Conservation (phyloP, 2,888 invertebrate genomes). For the Tineola bisselliella region DNA sequence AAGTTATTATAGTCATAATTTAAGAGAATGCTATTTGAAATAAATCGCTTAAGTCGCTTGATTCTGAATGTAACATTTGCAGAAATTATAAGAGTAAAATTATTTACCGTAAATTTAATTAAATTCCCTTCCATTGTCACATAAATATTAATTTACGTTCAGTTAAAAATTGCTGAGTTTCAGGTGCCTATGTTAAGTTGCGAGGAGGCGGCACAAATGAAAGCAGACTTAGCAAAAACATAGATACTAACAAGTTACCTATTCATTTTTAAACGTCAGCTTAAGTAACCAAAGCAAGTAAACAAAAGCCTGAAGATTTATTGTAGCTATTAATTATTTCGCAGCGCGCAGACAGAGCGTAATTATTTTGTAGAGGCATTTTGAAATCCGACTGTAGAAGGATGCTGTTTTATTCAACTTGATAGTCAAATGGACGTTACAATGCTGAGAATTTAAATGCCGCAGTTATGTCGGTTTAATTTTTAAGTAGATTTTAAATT, state of each 20-base stretch:
- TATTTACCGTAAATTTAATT: constrained; percentile 1
- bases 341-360: constrained; percentile 31
- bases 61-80: background rate
- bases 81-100: background rate
- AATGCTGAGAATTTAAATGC: background rate
- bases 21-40: too few relatives aligned
- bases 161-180: background rate
- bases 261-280: constrained; percentile 13
- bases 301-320: constrained; percentile 38
- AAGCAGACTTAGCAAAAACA: background rate
- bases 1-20: too few relatives aligned
- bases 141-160: constrained; percentile 4
- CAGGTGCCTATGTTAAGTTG: background rate
- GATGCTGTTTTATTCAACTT: constrained; percentile 5
- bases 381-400: constrained; percentile 12
- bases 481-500: background rate
- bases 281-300: constrained; percentile 22
- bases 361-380: constrained; percentile 22
- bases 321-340: constrained; percentile 37
- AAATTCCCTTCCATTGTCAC: background rate
- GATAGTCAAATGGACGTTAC: constrained; percentile 11
- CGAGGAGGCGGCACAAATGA: background rate
- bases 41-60: too few relatives aligned
- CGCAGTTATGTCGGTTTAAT: background rate
- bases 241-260: constrained; percentile 11